These are phyloP conservation scores for Phymanthus crucifer DNA, from an alignment of 92 coral and sea anemone genomes.

Conservation along the genomic window DNA sequence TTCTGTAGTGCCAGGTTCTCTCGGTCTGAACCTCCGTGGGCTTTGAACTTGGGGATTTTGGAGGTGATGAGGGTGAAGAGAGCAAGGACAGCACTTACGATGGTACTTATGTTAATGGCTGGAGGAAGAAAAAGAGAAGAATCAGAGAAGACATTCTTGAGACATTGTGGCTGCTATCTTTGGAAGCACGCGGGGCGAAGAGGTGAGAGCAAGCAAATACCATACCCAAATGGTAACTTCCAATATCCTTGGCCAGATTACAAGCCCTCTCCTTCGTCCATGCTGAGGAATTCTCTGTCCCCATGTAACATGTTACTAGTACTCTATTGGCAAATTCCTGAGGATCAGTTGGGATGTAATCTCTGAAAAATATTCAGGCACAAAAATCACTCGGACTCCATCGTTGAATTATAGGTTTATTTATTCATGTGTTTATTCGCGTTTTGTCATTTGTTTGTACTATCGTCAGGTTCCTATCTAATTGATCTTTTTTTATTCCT, in stretches of 20 bases:
- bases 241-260: conserved; percentile 87
- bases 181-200: too few relatives aligned
- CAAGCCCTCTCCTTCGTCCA: conserved; percentile 87
- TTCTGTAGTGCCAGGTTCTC: conserved; percentile 97
- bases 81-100: conserved; percentile 82
- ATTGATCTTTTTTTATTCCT: too few relatives aligned
- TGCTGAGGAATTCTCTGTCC: conserved; percentile 91
- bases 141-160: neutral
- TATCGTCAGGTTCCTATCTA: too few relatives aligned
- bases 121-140: neutral
- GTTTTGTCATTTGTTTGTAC: too few relatives aligned
- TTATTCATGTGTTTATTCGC: too few relatives aligned
- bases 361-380: conserved; percentile 26
- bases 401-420: too few relatives aligned
- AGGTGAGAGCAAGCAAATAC: too few relatives aligned
- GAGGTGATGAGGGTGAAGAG: conserved; percentile 82
- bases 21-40: conserved; percentile 78
- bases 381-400: too few relatives aligned
- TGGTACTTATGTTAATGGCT: conserved; percentile 87
- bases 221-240: conserved; percentile 94
- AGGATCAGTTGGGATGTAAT: conserved; percentile 83
- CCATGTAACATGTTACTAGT: conserved; percentile 98
- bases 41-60: conserved; percentile 92
- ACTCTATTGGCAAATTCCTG: conserved; percentile 84
- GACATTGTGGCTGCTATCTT: too few relatives aligned